phyloP scores from a whole-genome alignment of 2,888 invertebrate genomes.

The Chrysotoxum bicinctum region DNA sequence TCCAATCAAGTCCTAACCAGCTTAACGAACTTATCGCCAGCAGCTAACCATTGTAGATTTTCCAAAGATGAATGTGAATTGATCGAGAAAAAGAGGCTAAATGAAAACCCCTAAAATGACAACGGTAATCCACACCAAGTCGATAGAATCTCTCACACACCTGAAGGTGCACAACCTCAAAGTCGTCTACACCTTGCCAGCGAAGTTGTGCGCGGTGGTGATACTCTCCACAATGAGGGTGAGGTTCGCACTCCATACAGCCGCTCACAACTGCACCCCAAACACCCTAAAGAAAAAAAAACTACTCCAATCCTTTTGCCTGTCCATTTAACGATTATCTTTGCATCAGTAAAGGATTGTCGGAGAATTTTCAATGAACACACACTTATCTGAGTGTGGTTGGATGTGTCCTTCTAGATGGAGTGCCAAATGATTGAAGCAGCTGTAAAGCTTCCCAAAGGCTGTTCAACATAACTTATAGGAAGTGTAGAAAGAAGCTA shows the following conservation, averaged over 20 bases:
- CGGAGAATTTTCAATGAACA: constrained; percentile 48
- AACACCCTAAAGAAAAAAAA: neutral
- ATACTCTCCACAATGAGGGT: neutral
- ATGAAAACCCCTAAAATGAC: constrained; percentile 18
- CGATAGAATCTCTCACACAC: constrained; percentile 30
- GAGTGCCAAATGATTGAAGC: constrained; percentile 46
- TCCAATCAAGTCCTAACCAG: constrained; percentile 4
- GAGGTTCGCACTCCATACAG: neutral
- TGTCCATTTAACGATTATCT: constrained; percentile 49
- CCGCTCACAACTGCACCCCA: too few relatives aligned
- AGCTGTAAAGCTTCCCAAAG: constrained; percentile 49
- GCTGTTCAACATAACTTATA: constrained; percentile 49
- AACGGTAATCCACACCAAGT: constrained; percentile 34
- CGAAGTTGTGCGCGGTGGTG: neutral
- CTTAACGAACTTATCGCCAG: neutral
- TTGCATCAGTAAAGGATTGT: constrained; percentile 53
- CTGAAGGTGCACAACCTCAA: constrained; percentile 31
- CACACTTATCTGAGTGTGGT: neutral
- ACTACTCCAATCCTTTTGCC: constrained; percentile 19
- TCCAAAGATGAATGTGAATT: neutral
- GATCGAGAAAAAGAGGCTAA: neutral
- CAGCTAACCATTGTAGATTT: constrained; percentile 1
- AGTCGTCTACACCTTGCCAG: constrained; percentile 25
- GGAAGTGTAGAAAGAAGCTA: constrained; percentile 44
- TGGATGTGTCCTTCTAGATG: constrained; percentile 16